Percentiles rank a stretch among this genome's conserved stretches.
phyloP scores from a whole-genome alignment of 2,888 invertebrate species.

The Xylophagus ater region DNA sequence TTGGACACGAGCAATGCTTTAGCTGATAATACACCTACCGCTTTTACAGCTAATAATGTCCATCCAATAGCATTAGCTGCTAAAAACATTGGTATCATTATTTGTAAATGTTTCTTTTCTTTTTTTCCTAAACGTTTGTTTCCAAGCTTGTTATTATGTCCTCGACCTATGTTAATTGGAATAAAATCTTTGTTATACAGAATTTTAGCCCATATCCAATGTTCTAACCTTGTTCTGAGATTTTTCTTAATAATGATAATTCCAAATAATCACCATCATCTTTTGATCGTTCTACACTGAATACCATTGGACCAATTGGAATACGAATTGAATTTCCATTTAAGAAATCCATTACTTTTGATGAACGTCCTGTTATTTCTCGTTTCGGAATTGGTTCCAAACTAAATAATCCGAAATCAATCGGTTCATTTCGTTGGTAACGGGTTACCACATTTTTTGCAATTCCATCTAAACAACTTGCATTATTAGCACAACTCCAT shows the following conservation, averaged over 20 bases:
- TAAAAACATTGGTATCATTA: conserved; percentile 53
- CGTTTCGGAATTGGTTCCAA: conserved; percentile 41
- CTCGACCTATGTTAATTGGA: conserved; percentile 23
- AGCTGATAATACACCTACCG: conserved; percentile 51
- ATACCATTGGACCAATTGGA: conserved; percentile 36
- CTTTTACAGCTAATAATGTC: conserved; percentile 48
- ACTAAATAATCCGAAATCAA: conserved; percentile 46
- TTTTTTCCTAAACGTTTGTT: conserved; percentile 27
- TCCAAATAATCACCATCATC: conserved; percentile 36
- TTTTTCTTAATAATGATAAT: conserved; percentile 33
- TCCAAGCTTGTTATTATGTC: conserved; percentile 22
- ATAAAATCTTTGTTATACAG: not conserved
- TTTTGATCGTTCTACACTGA: conserved; percentile 35
- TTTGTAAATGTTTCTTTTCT: conserved; percentile 50
- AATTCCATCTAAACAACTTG: conserved; percentile 46
- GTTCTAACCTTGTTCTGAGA: conserved; percentile 27
- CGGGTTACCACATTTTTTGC: conserved; percentile 43
- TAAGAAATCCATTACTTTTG: conserved; percentile 30
- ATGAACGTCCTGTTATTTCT: conserved; percentile 23
- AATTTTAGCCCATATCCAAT: conserved; percentile 33
- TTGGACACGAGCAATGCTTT: conserved; percentile 62
- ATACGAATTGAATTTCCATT: conserved; percentile 35
- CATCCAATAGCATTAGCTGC: conserved; percentile 58
- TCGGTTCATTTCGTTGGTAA: conserved; percentile 43
- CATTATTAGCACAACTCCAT: conserved; percentile 48